Base-by-base conservation (phyloP, 2,888 invertebrate species). In the Xestoiulus laeticollis region DNA sequence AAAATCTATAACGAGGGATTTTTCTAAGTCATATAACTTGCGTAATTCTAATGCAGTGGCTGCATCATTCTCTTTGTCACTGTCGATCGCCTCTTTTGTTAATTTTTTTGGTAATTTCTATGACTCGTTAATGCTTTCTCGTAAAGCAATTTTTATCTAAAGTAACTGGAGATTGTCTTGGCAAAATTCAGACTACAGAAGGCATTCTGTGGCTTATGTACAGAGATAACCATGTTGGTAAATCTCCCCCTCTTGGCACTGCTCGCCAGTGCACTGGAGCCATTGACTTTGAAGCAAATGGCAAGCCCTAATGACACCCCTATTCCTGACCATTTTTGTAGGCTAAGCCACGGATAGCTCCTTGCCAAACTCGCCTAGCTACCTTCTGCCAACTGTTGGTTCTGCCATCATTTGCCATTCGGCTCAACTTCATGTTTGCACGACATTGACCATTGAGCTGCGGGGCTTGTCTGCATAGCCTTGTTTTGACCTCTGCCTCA, bases 321-420 rank as follows among this genome's bases (percentile, higher is more conserved):
- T 87, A 43, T 87, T 87, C 83, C 87, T 87, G 87, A 87, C 87
- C 87, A 85, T 87, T 87, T 87, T 87, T 87, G 87, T 87, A 87
- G 87, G 87, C 83, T 87, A 85, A 87, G 84, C 82, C 84, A 87
- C 86, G 86, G 86, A 86, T 86, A 59, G 59, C 32, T 86, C 30
- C 86, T 86, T 86, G 86, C 68, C 59, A 59, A 26, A 86, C 53
- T 59, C 68, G 32, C 68, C 68, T 68, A 59, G 53, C 86, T 86
- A 86, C 59, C 86, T 86, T 59, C 86, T 44, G 53, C 59, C 68
- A 53, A 26, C 43, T 26, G 33, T 85, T 43, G 85, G 85, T 44
- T 43, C 85, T 33, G n/a, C 83, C 83, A 33, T 26, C 83, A 83
- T 83, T 83, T 30, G 33, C 83, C 83, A 83, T 83, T 30, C 83